Evolutionary conservation across 2,888 invertebrate species (phyloP).

Genomic region (Osedax fenrisi): DNA sequence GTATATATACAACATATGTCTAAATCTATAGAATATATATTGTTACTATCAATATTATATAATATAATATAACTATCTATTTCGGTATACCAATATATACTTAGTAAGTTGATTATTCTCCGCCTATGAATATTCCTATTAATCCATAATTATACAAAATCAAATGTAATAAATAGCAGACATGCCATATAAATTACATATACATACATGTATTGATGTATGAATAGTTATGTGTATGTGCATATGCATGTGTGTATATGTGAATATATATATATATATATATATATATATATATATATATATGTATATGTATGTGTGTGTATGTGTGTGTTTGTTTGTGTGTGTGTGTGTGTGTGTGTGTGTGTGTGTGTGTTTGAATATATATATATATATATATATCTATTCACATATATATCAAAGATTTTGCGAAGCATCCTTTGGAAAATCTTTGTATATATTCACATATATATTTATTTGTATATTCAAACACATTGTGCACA

Average conservation of each 20-base stretch:
- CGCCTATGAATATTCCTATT: no score
- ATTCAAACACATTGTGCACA: background rate
- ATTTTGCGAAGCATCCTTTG: background rate
- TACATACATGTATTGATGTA: background rate
- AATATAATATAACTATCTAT: no score
- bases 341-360: background rate
- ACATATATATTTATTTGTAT: background rate
- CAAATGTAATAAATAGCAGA: background rate
- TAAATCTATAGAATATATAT: no score
- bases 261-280: conserved; percentile 6
- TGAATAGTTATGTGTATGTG: background rate
- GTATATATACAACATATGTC: no score
- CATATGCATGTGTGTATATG: background rate
- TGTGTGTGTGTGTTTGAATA: background rate
- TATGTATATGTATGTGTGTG: background rate
- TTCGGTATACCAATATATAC: no score
- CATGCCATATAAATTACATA: background rate
- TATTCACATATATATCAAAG: background rate
- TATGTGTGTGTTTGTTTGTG: background rate
- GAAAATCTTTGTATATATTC: background rate
- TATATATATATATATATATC: background rate
- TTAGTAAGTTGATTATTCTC: no score
- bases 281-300: background rate
- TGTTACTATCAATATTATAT: no score
- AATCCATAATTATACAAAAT: no score